Conservation (phyloP, 2,113 vertebrate species). For the Epinephelus cyanopodus region DNA sequence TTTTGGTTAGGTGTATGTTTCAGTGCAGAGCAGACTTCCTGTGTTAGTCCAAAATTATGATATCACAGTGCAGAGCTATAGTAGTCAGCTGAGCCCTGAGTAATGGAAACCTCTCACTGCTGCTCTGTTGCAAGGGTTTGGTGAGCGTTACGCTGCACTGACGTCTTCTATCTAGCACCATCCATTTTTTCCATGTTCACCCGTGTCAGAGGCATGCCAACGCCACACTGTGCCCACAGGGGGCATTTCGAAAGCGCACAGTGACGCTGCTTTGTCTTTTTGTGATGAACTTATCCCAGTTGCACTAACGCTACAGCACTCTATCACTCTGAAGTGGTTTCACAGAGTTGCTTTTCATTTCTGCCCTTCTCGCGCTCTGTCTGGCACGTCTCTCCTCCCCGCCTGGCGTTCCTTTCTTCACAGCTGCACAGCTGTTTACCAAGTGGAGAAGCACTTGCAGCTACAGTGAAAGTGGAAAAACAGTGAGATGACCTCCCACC, state of each 20-base stretch:
- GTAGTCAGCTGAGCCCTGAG: conserved; percentile 23
- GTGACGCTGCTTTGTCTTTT: conserved; percentile 17
- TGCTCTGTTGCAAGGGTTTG: conserved; percentile 48
- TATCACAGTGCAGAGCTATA: conserved; percentile 2
- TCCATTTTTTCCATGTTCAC: conserved; percentile 24
- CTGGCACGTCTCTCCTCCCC: background rate
- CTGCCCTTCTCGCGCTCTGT: background rate
- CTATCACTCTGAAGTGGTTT: background rate
- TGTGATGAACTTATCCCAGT: background rate
- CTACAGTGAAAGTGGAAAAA: conserved; percentile 78
- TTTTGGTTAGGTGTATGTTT: conserved; percentile 9
- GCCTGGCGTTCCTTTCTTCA: conserved; percentile 3
- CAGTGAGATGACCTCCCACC: conserved; percentile 58
- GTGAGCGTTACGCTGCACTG: conserved; percentile 39
- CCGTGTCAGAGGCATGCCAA: conserved; percentile 10
- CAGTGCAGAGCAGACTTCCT: conserved; percentile 52
- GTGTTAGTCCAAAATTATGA: conserved; percentile 48
- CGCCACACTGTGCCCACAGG: background rate
- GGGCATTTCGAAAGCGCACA: background rate
- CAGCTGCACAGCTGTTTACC: conserved; percentile 57
- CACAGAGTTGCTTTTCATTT: background rate
- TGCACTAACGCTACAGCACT: background rate
- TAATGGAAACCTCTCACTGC: conserved; percentile 50
- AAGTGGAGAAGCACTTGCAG: conserved; percentile 29
- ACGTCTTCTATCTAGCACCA: conserved; percentile 33